Base-by-base conservation (phyloP, 2,113 vertebrate genomes). In the Coryphaenoides rupestris region DNA sequence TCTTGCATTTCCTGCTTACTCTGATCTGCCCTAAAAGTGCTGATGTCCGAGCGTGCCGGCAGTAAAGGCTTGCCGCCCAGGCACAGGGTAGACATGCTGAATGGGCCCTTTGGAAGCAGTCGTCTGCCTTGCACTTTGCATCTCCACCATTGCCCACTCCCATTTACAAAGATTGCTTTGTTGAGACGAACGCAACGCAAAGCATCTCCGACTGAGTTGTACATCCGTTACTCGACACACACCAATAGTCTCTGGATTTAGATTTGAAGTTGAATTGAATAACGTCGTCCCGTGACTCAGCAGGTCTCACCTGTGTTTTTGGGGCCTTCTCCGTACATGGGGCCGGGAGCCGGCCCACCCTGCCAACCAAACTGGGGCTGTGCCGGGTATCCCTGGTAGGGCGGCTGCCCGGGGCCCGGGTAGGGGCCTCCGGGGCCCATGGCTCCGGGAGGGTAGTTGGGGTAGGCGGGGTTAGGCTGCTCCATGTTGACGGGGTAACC, bases 291-390 rank as follows among this genome's bases (percentile, higher is more conserved):
- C 33, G 13, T 40, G 33, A 40, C 33, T 40, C 33, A 13, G 47
- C n/a, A 50, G 1, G 19, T 55, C 83, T 72, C 89, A 96, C 95
- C 95, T 94, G 95, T 96, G 82, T 95, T 98, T 89, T 98, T 98
- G 23, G 95, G 95, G 72, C 93, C 88, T 56, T 95, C 93, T 2
- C 83, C 83, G 10, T 94, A 94, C 76, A 92, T 84, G 0, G 91
- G 90, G 66, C 90, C 94, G 4, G 92, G 93, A 62, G 93, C 89
- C 0, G 91, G 92, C 0, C 89, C 92, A 0, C 93, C 93, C 68
- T 95, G 94, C 89, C 92, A 94, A 58, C 92, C 94, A 69, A 90
- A 96, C 19, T 93, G 93, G 0, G 88, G 90, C 65, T 95, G 92
- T 56, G 76, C 87, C 21, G 76, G 63, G 62, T 87, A 88, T 5